Base-by-base conservation (phyloP, 2,113 vertebrate species). In the Sinocyclocheilus rhinocerous region DNA sequence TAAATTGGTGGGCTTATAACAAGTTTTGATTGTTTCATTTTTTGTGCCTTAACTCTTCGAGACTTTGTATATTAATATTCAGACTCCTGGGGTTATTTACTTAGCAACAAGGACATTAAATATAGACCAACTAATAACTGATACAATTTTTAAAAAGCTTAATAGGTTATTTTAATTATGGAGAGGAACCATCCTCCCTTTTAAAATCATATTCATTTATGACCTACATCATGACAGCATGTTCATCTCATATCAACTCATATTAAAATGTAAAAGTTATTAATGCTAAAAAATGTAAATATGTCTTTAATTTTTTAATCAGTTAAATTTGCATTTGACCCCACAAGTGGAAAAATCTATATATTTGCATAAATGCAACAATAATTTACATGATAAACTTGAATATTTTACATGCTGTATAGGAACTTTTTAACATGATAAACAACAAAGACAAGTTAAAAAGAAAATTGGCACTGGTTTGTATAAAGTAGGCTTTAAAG, bases 151-250 rank as follows among this genome's bases (percentile, higher is more conserved):
- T 73, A 84, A 79, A 79, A 90, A 12, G 76, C 52, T 86, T 78
- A 87, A 80, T 83, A 86, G 90, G 91, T 91, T 92, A 90, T 92
- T 92, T 88, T 93, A 92, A 93, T 93, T 93, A 93, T 86, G 91
- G 84, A 90, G 90, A 89, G 90, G 85, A n/a, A 63, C 87, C 92
- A 86, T 59, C 29, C 52, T 11, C 89, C 75, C 90, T 79, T 81
- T 80, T 84, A 65, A 93, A 93, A 93, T 91, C 87, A 91, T 76
- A 86, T 83, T 85, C 75, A 88, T 91, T 91, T 89, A 86, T 90
- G 91, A 93, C 89, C 89, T 88, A 83, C 89, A 86, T 93, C 91
- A 90, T 91, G 87, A 91, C 90, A 88, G 89, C 81, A 87, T 79
- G 84, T 24, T 81, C 86, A 87, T 92, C 87, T 88, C 91, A 77